phyloP scores from a whole-genome alignment of 2,888 invertebrate genomes.

The Chymomyza fuscimana region DNA sequence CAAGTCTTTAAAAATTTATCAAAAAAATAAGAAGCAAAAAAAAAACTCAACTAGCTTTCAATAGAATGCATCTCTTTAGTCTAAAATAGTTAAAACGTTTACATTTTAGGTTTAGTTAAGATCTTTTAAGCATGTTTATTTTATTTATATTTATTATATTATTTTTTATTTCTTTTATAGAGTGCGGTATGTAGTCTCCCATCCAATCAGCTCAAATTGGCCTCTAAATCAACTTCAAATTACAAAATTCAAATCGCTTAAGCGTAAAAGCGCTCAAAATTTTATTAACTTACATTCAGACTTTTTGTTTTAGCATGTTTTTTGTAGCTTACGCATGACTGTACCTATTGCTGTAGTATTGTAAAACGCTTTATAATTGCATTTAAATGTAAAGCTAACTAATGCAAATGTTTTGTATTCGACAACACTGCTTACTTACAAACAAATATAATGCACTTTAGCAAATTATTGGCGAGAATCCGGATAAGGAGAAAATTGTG shows the following conservation, averaged over 20 bases:
- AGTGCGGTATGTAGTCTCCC: slow-evolving; percentile 50
- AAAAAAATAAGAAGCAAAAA: not conserved
- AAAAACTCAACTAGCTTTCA: not conserved
- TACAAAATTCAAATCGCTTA: not conserved
- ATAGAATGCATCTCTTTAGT: not conserved
- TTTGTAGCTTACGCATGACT: slow-evolving; percentile 38
- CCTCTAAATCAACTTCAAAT: not conserved
- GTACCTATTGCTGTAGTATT: slow-evolving; percentile 22
- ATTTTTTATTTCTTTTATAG: slow-evolving; percentile 51
- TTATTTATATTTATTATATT: slow-evolving; percentile 21
- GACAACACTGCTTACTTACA: slow-evolving; percentile 32
- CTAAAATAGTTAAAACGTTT: not conserved
- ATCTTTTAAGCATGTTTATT: slow-evolving; percentile 20
- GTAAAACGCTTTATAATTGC: not conserved
- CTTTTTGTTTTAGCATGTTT: slow-evolving; percentile 11
- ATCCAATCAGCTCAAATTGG: slow-evolving; percentile 1
- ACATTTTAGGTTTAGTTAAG: not conserved
- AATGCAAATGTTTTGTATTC: slow-evolving; percentile 42
- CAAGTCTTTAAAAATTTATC: not conserved
- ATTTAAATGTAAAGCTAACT: slow-evolving; percentile 16
- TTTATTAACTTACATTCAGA: not conserved
- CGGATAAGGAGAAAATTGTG: slow-evolving; percentile 88
- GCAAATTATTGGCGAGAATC: slow-evolving; percentile 83
- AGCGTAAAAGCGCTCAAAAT: not conserved
- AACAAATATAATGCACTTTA: slow-evolving; percentile 54